Percentiles rank a stretch among this genome's conserved stretches.
phyloP scores from a whole-genome alignment of 2,888 invertebrate species.

The Glaucopsyche alexis region DNA sequence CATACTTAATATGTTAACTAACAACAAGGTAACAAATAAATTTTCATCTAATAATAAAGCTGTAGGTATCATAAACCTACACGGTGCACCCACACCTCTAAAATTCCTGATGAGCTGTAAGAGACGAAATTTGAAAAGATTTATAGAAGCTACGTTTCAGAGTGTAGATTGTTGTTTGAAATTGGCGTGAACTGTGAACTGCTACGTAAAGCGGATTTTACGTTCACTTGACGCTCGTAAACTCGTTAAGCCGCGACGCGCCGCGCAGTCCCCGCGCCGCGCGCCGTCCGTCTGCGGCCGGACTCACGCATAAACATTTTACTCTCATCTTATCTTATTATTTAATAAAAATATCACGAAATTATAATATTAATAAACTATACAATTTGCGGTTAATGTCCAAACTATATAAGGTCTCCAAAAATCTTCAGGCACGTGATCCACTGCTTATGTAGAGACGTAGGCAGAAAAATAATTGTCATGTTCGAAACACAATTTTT shows the following conservation, averaged over 20 bases:
- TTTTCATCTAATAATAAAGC: background rate
- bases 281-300: background rate
- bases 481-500: no score
- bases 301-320: background rate
- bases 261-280: background rate
- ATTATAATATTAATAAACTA: no score
- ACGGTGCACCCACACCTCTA: background rate
- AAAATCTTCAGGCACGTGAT: no score
- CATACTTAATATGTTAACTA: no score
- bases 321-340: background rate
- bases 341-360: background rate
- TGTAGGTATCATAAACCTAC: background rate
- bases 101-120: slow-evolving; percentile 41
- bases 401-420: no score
- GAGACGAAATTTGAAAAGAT: slow-evolving; percentile 33
- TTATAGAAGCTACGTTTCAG: slow-evolving; percentile 44
- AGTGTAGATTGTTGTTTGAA: slow-evolving; percentile 49
- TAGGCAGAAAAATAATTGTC: no score
- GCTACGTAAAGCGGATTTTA: slow-evolving; percentile 58
- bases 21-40: no score
- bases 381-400: no score
- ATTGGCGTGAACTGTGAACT: slow-evolving; percentile 54
- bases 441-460: no score
- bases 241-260: slow-evolving; percentile 41
- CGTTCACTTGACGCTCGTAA: slow-evolving; percentile 55